phyloP scores from a whole-genome alignment of 1,140 invertebrate species.

The Pollicipes pollicipes region DNA sequence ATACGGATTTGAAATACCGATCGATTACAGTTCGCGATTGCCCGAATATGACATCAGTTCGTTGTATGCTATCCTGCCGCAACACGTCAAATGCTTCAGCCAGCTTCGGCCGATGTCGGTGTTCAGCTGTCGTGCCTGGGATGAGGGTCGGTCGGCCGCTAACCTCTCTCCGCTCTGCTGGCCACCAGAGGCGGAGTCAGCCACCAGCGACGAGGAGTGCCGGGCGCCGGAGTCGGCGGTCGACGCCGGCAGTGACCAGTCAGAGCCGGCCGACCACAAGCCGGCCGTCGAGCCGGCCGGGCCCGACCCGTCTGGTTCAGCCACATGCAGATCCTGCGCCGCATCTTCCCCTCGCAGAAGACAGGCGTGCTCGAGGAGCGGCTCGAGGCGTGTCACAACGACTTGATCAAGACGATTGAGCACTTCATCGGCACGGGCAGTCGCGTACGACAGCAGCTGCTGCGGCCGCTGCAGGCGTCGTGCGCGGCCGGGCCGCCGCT shows the following conservation, averaged over 20 bases:
- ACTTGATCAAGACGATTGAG: slow-evolving; percentile 59
- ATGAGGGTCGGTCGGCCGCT: too few relatives aligned
- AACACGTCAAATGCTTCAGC: too few relatives aligned
- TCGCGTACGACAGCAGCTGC: background rate
- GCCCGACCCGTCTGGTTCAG: background rate
- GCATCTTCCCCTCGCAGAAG: slow-evolving; percentile 68
- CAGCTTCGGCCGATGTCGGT: too few relatives aligned
- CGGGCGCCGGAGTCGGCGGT: too few relatives aligned
- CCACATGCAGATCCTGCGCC: slow-evolving; percentile 54
- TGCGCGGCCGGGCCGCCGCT: background rate
- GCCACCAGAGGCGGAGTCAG: background rate
- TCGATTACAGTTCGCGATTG: too few relatives aligned
- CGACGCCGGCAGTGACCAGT: background rate
- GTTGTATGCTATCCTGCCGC: too few relatives aligned
- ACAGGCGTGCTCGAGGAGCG: slow-evolving; percentile 70
- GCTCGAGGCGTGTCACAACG: slow-evolving; percentile 62
- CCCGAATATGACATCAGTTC: too few relatives aligned
- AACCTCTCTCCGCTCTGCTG: too few relatives aligned
- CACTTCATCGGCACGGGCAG: slow-evolving; percentile 30
- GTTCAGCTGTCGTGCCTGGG: too few relatives aligned
- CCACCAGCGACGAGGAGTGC: background rate
- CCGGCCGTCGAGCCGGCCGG: background rate
- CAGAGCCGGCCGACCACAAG: background rate
- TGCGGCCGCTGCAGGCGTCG: background rate
- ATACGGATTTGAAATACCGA: too few relatives aligned